phyloP scores from a whole-genome alignment of 2,113 vertebrate genomes.

The Podocnemis expansa region DNA sequence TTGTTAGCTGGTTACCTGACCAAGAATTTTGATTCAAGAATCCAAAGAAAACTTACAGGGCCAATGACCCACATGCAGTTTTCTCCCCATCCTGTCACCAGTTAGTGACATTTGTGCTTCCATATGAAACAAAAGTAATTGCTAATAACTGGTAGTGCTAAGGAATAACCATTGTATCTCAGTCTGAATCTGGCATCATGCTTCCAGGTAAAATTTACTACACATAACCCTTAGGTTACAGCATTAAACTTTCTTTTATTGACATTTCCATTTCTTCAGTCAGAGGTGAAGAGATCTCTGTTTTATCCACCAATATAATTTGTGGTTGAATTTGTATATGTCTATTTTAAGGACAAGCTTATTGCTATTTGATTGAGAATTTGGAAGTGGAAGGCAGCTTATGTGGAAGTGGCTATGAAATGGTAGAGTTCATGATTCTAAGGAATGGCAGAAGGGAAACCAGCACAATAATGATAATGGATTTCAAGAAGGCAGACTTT shows the following conservation, averaged over 20 bases:
- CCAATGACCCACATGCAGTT: background rate
- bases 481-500: too few relatives aligned
- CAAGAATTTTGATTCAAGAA: background rate
- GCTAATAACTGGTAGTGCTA: background rate
- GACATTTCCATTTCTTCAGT: background rate
- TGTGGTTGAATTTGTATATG: background rate
- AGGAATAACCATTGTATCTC: fast-evolving
- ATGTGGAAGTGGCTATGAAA: too few relatives aligned
- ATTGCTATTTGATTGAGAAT: background rate
- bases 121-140: background rate
- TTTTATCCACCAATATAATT: background rate
- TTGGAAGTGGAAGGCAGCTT: too few relatives aligned
- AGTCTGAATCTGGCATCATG: background rate
- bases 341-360: background rate
- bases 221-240: background rate
- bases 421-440: too few relatives aligned
- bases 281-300: background rate
- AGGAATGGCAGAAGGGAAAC: too few relatives aligned
- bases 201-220: background rate
- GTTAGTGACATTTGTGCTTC: background rate
- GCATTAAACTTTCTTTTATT: background rate
- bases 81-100: background rate
- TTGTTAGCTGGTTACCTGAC: background rate
- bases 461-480: too few relatives aligned
- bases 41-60: background rate